phyloP scores from a whole-genome alignment of 2,797 vertebrate species.

The Macropus fuliginosus region DNA sequence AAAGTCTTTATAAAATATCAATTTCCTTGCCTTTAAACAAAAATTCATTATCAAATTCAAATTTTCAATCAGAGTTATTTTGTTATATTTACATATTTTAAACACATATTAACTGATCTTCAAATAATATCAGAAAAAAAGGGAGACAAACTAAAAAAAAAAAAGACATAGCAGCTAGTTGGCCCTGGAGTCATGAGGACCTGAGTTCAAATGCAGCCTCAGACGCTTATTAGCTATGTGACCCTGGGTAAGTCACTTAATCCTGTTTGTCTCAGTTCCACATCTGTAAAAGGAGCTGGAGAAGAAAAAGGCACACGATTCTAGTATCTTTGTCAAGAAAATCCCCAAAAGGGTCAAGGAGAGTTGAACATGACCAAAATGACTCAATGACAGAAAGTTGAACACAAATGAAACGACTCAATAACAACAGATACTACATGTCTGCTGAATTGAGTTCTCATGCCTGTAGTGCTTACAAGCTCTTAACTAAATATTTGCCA shows the following conservation, averaged over 20 bases:
- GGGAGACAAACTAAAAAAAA: neutral
- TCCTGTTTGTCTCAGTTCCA: neutral
- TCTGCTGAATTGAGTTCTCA: neutral
- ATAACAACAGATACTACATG: neutral
- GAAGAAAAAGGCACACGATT: neutral
- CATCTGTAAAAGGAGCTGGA: neutral
- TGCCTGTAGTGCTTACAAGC: neutral
- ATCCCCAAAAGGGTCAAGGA: neutral
- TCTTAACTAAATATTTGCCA: neutral
- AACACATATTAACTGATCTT: neutral
- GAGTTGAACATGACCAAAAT: no score
- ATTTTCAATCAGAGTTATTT: neutral
- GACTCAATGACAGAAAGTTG: neutral
- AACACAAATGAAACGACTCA: neutral
- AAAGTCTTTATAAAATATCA: neutral
- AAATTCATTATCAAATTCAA: neutral
- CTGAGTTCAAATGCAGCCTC: neutral
- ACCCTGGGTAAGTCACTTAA: no score
- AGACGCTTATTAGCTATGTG: neutral
- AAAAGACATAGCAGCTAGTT: neutral
- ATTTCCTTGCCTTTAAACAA: neutral
- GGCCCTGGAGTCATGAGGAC: neutral
- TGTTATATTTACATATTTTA: neutral
- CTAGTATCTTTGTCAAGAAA: neutral
- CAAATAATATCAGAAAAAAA: neutral